Evolutionary conservation across 2,888 invertebrate genomes (phyloP).

Genomic region (Lapara coniferarum): DNA sequence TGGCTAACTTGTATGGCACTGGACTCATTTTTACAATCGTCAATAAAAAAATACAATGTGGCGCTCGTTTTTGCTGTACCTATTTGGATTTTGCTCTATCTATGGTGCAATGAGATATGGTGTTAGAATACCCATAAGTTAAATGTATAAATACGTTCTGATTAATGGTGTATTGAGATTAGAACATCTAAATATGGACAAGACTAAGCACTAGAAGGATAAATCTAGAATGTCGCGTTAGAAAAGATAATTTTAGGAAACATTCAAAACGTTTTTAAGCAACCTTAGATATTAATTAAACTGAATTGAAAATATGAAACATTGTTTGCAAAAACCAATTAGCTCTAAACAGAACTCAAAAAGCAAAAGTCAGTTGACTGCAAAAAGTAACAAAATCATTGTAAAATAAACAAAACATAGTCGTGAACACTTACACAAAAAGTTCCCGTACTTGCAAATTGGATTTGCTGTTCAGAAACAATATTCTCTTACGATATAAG

Average conservation of each 20-base stretch:
- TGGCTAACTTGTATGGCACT: constrained; percentile 53
- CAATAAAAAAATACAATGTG: constrained; percentile 68
- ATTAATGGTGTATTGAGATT: not conserved
- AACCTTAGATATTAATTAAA: too few species aligned
- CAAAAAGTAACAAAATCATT: too few species aligned
- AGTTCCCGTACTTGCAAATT: not conserved
- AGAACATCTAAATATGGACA: not conserved
- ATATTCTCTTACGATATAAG: not conserved
- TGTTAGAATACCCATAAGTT: not conserved
- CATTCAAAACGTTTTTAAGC: too few species aligned
- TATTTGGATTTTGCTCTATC: constrained; percentile 12
- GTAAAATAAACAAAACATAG: not conserved
- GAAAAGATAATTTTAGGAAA: too few species aligned
- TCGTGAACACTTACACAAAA: not conserved
- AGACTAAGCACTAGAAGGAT: not conserved
- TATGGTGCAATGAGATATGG: constrained; percentile 19
- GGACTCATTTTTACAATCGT: constrained; percentile 69
- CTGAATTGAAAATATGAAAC: too few species aligned
- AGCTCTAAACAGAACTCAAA: too few species aligned
- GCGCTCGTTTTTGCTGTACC: constrained; percentile 10
- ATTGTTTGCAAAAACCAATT: too few species aligned
- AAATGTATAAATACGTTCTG: constrained; percentile 1
- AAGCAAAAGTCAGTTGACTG: too few species aligned
- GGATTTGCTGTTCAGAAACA: not conserved
- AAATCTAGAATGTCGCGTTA: too few species aligned